Percentiles rank a stretch among this genome's conserved stretches.
Conservation (phyloP, 2,797 vertebrate genomes). For the Dermochelys coriacea region DNA sequence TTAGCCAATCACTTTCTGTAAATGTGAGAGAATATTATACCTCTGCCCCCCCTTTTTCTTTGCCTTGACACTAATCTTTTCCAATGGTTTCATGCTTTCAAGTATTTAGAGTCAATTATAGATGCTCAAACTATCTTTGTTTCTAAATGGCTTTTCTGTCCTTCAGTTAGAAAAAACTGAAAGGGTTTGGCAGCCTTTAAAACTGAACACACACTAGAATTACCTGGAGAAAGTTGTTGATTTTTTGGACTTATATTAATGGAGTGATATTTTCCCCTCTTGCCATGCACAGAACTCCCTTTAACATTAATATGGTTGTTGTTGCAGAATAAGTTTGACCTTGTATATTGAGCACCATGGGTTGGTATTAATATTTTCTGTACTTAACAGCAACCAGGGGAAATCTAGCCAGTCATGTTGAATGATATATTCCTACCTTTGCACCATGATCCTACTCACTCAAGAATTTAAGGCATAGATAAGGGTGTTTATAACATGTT, state of each 20-base stretch:
- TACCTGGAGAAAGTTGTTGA: constrained; percentile 54
- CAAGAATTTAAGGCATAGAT: constrained; percentile 1
- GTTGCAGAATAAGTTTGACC: constrained; percentile 68
- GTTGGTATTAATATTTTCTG: constrained; percentile 62
- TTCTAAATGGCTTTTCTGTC: constrained; percentile 45
- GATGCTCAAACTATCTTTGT: neutral
- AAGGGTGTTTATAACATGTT: neutral
- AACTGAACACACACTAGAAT: neutral
- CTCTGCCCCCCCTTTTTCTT: neutral
- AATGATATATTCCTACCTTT: constrained; percentile 23
- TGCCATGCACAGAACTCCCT: constrained; percentile 51
- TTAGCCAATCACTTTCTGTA: neutral
- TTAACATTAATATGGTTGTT: constrained; percentile 53
- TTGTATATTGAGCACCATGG: constrained; percentile 2
- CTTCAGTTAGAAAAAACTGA: constrained; percentile 31
- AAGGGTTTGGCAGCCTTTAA: neutral
- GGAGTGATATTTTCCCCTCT: constrained; percentile 60
- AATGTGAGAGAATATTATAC: neutral
- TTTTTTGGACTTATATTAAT: constrained; percentile 67
- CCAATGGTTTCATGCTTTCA: constrained; percentile 7
- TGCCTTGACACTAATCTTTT: neutral
- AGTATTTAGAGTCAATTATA: neutral
- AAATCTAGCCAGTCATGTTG: constrained; percentile 38
- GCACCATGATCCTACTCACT: neutral
- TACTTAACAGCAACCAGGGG: constrained; percentile 44